Conservation (phyloP, 2,888 invertebrate species). For the Stenodema calcarata region DNA sequence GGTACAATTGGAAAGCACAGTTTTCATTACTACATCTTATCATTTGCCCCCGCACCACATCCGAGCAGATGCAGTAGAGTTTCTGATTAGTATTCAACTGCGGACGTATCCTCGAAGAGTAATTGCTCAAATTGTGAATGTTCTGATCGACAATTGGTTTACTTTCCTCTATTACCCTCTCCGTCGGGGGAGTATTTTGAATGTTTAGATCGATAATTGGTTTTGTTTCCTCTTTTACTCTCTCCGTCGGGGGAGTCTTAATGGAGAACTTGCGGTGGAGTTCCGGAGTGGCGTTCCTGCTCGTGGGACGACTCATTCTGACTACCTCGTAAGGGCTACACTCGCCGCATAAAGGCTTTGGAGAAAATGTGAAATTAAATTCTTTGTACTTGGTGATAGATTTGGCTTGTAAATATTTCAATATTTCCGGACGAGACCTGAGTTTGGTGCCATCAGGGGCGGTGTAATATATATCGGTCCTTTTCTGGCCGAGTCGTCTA, state of each 20-base stretch:
- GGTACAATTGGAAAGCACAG: background rate
- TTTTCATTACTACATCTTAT: background rate
- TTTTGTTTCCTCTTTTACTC: too few species aligned
- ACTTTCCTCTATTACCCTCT: too few species aligned
- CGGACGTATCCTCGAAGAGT: too few species aligned
- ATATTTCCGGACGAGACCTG: background rate
- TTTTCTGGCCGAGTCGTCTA: background rate
- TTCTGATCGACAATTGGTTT: background rate
- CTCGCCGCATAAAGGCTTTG: background rate
- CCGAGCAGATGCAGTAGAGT: background rate
- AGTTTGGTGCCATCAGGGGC: background rate
- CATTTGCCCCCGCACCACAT: background rate
- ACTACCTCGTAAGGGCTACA: background rate
- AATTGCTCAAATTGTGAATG: too few species aligned
- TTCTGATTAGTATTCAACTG: background rate
- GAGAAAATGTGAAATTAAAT: background rate
- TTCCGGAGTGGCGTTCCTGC: background rate
- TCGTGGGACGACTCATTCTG: background rate
- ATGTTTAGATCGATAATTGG: too few species aligned
- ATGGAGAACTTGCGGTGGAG: too few species aligned
- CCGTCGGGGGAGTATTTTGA: too few species aligned
- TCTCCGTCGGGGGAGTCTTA: too few species aligned
- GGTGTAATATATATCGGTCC: background rate
- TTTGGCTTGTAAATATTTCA: background rate
- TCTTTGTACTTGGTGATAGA: background rate